Evolutionary conservation across 1,140 invertebrate genomes (phyloP).

Genomic region (Drosophila chauvacae): DNA sequence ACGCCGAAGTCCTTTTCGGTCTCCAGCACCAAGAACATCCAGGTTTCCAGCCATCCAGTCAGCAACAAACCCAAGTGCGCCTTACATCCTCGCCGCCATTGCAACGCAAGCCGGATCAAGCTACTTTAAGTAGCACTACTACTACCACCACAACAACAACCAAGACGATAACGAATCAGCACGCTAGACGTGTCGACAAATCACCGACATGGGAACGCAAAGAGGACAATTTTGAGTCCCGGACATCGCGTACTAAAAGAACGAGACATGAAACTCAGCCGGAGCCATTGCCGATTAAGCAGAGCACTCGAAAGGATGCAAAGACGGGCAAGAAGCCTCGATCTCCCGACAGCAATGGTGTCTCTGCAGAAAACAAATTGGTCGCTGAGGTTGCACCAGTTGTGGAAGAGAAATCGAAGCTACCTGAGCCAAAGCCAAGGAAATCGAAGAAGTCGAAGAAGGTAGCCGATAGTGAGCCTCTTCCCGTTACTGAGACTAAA

Average conservation of each 20-base stretch:
- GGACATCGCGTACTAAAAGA: slow-evolving; percentile 51
- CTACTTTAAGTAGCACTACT: slow-evolving; percentile 25
- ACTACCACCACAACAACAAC: slow-evolving; percentile 51
- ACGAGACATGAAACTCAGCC: slow-evolving; percentile 59
- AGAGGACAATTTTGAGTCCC: slow-evolving; percentile 61
- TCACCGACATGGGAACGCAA: slow-evolving; percentile 76
- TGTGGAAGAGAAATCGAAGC: slow-evolving; percentile 39
- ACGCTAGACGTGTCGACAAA: slow-evolving; percentile 52
- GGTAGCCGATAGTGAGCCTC: slow-evolving; percentile 26
- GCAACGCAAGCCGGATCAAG: slow-evolving; percentile 47
- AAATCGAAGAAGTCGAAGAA: slow-evolving; percentile 60
- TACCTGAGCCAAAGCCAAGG: slow-evolving; percentile 55
- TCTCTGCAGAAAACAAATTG: slow-evolving; percentile 12
- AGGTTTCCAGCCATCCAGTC: slow-evolving; percentile 87
- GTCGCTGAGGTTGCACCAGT: background rate
- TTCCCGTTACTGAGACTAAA: background rate
- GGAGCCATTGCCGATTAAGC: slow-evolving; percentile 67
- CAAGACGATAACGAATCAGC: slow-evolving; percentile 45
- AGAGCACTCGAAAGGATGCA: slow-evolving; percentile 59
- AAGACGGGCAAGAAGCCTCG: slow-evolving; percentile 52
- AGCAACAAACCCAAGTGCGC: slow-evolving; percentile 81
- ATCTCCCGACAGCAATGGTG: slow-evolving; percentile 58
- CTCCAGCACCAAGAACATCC: slow-evolving; percentile 66
- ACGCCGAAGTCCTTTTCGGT: slow-evolving; percentile 82
- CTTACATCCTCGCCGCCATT: slow-evolving; percentile 54